A percentile compares a stretch with the other conserved stretches of the same genome.
Conservation (phyloP, 2,113 vertebrate genomes). For the Rissa tridactyla region DNA sequence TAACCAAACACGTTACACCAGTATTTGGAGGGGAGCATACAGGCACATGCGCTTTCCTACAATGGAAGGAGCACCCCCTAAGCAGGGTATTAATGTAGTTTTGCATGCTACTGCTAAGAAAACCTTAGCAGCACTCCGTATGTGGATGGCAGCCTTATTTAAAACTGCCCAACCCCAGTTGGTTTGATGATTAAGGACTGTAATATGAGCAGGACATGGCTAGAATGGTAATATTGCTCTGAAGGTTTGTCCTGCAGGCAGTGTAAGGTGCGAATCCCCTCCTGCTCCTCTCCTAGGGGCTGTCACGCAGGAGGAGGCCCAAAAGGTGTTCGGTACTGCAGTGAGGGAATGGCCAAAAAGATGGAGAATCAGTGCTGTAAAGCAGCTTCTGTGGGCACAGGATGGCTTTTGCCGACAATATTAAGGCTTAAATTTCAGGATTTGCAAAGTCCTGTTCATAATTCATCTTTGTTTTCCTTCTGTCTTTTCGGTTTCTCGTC, state of each 20-base stretch:
- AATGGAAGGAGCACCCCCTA: not conserved
- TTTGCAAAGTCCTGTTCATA: not conserved
- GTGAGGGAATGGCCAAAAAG: fast-evolving
- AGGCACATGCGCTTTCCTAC: not conserved
- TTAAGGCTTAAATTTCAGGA: not conserved
- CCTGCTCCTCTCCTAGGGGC: not conserved
- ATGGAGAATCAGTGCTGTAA: not conserved
- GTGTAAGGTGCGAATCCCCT: not conserved
- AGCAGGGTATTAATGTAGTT: not conserved
- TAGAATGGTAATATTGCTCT: not conserved
- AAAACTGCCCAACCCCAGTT: not conserved
- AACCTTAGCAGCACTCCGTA: not conserved
- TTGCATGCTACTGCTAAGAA: not conserved
- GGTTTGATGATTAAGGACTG: not conserved
- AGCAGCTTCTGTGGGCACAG: not conserved
- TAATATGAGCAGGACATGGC: not conserved
- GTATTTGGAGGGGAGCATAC: not conserved
- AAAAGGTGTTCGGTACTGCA: not conserved
- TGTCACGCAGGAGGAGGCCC: not conserved
- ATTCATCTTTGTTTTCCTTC: not conserved
- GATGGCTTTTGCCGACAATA: not conserved
- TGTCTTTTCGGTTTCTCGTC: not conserved
- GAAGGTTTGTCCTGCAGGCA: not conserved
- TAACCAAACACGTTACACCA: not conserved
- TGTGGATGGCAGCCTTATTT: not conserved